A percentile compares a stretch with the other conserved stretches of the same genome.
phyloP scores from a whole-genome alignment of 2,797 vertebrate genomes.

The Artibeus lituratus region DNA sequence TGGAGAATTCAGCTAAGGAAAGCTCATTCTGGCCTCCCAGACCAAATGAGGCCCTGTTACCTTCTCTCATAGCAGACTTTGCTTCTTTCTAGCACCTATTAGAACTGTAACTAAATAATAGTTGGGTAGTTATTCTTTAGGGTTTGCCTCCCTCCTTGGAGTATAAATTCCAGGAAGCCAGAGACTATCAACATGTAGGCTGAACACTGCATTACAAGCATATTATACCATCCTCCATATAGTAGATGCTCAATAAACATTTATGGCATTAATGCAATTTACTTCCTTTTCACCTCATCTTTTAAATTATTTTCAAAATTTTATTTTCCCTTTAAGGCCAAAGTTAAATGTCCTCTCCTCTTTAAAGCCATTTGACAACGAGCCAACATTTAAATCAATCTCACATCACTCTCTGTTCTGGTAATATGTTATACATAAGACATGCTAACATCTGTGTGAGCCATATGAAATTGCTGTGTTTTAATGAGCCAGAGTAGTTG shows the following conservation, averaged over 20 bases:
- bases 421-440: background rate
- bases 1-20: background rate
- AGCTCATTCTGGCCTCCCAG: background rate
- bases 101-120: background rate
- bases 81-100: background rate
- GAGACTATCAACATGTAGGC: background rate
- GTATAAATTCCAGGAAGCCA: constrained; percentile 18
- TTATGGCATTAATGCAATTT: background rate
- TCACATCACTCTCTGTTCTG: background rate
- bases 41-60: background rate
- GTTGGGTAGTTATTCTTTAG: background rate
- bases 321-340: background rate
- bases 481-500: background rate
- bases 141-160: background rate
- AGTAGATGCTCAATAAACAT: background rate
- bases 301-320: constrained; percentile 9
- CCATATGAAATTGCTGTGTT: background rate
- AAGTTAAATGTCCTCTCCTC: constrained; percentile 13
- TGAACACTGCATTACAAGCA: background rate
- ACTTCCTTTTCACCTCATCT: background rate
- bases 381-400: background rate
- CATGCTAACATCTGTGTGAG: background rate
- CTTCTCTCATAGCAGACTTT: background rate
- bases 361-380: background rate
- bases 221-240: background rate